Evolutionary conservation across 2,797 vertebrate genomes (phyloP).

Genomic region (Ataeniobius toweri): DNA sequence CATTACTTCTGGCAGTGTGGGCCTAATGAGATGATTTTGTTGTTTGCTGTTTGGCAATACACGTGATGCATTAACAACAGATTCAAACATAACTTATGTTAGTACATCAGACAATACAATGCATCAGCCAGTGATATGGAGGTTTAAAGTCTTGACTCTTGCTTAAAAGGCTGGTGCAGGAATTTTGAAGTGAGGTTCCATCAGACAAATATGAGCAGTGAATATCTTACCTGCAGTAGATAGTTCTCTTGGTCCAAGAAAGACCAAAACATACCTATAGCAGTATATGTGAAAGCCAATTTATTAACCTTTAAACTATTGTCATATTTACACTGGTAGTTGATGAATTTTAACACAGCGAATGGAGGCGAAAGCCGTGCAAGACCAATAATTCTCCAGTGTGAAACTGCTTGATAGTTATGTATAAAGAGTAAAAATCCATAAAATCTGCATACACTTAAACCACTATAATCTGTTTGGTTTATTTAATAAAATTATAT

Average conservation of each 20-base stretch:
- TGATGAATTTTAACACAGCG: background rate
- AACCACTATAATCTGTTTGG: background rate
- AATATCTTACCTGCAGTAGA: background rate
- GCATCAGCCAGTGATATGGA: slow-evolving; percentile 67
- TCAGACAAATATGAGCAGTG: background rate
- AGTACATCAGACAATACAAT: slow-evolving; percentile 73
- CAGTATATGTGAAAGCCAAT: background rate
- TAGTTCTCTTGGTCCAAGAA: background rate
- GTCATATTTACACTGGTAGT: background rate
- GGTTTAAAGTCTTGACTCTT: slow-evolving; percentile 40
- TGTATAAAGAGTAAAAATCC: background rate
- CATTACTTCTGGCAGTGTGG: slow-evolving; percentile 69
- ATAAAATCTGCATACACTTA: background rate
- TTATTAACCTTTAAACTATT: background rate
- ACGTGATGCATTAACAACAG: slow-evolving; percentile 72
- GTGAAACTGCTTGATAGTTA: background rate
- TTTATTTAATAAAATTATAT: background rate
- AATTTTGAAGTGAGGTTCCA: background rate
- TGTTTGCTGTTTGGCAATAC: slow-evolving; percentile 62
- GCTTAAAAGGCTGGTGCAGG: background rate
- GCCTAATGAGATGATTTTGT: slow-evolving; percentile 68
- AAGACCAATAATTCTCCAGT: background rate
- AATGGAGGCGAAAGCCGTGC: background rate
- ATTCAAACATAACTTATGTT: slow-evolving; percentile 74
- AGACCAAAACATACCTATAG: slow-evolving; percentile 3